These are phyloP conservation scores for Tichodroma muraria DNA, from an alignment of 2,113 vertebrate genomes.

Conservation along the genomic window DNA sequence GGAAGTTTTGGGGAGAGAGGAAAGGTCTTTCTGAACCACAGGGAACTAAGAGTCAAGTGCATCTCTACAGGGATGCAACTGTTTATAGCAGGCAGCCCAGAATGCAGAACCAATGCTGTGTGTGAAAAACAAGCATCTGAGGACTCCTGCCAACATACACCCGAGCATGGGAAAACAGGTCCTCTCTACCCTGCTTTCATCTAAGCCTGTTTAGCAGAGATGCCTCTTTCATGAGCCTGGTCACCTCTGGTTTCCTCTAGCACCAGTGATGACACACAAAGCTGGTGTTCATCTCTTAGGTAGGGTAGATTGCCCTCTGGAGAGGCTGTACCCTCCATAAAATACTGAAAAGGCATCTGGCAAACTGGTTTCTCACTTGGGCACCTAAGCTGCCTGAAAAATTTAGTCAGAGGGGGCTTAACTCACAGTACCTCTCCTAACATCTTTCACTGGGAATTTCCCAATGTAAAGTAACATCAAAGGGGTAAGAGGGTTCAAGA, in stretches of 20 bases:
- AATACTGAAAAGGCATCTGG: background rate
- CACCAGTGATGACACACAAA: background rate
- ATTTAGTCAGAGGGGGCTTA: fast-evolving
- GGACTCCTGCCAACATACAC: fast-evolving
- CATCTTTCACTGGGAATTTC: background rate
- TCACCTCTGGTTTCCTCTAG: background rate
- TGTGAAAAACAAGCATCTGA: background rate
- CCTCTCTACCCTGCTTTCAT: background rate
- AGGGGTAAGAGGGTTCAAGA: background rate
- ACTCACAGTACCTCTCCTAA: background rate
- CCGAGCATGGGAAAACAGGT: background rate
- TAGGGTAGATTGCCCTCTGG: background rate
- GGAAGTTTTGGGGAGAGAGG: background rate
- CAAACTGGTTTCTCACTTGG: background rate
- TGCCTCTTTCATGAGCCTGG: background rate
- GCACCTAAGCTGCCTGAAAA: background rate
- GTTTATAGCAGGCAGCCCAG: background rate
- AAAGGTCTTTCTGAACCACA: background rate
- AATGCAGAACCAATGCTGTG: background rate
- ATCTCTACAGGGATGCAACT: background rate
- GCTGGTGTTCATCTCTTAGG: background rate
- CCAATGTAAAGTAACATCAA: background rate
- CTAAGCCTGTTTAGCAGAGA: background rate
- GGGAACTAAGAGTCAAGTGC: background rate
- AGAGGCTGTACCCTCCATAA: background rate